Evolutionary conservation across 2,888 invertebrate genomes (phyloP), one percentile per base, ranked within the genome.

Genomic region (Platycheirus albimanus): DNA sequence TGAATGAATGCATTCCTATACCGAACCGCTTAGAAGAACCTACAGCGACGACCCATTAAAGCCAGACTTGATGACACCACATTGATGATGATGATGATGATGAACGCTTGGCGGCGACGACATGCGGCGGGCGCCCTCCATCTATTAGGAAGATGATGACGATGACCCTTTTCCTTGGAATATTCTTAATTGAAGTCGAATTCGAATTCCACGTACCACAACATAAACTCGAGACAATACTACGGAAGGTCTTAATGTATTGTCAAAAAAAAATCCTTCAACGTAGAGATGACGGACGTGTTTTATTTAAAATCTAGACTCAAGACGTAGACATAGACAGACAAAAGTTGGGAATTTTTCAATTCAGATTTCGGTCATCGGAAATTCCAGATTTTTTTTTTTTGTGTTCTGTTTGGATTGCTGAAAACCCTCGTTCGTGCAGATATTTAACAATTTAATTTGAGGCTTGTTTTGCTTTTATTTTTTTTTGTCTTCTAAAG

Each of bases 41-140:
- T 24, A 24, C 24, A 24, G 24, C 24, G 24, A 24, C 3, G 24
- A 45, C 28, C 28, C 38, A 79, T 72, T 74, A 72, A 54, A 72
- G 45, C 54, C 69, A 76, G 76, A 76, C 76, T 54, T 54, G 45
- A 24, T 70, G 76, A 61, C 76, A 76, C 54, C 69, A 63, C 43
- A 38, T 2, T 33, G 4, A 30, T 52, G 36, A n/a, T 43, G 43
- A 30, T 51, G 19, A 4, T 3, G 52, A n/a, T 5, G 5, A 54
- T 17, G n/a, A n/a, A 10, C 7, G 8, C 7, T n/a, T 6, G 54
- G 33, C 36, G 54, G 24, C 24, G 24, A 5, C 24, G n/a, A 24
- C 3, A 24, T 24, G 24, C 24, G 3, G 10, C 10, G 5, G 56
- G 19, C 38, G 56, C 56, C 38, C 20, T 38, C 10, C 30, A 8